Base-by-base conservation (phyloP, 2,797 vertebrate genomes). In the Scarus forsteni region DNA sequence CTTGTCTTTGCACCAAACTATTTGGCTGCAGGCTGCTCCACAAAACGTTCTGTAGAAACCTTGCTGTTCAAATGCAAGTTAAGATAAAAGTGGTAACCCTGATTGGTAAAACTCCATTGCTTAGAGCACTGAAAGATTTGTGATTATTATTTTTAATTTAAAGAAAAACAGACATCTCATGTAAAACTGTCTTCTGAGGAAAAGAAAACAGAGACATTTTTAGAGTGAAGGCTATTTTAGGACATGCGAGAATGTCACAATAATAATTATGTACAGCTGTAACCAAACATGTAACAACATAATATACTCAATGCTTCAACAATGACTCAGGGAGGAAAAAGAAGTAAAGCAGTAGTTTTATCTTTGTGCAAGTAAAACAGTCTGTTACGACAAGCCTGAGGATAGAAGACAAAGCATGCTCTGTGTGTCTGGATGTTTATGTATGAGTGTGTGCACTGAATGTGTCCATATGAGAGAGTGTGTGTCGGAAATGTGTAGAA, bases 381-480 rank as follows among this genome's bases (percentile, higher is more conserved):
- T 45, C 63, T 40, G 48, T 77, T 77, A 84, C 66, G 54, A 70
- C 61, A 77, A 58, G 75, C 60, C 15, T 10, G 52, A 48, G 49
- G 50, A 69, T 75, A 61, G 55, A 66, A 58, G 34, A 15, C 53
- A 56, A 49, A 66, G 49, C 16, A 57, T 48, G 27, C 39, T 40
- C 7, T 60, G 56, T 70, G 57, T 53, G 45, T 65, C 36, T 52
- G 57, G 49, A 51, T 65, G 69, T 65, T n/a, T 54, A 39, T 60
- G 66, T 61, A 43, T 13, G 57, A 61, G 67, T 50, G 19, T 61
- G 64, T 48, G 16, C 58, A 7, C n/a, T 46, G 19, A 61, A 42
- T 73, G 67, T 51, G 66, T 70, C 48, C 46, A 34, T 59, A 72
- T 43, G 66, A 40, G 36, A 0, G 13, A 48, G 43, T 51, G 61